Base-by-base conservation (phyloP, 1,140 invertebrate genomes). In the Pogonomyrmex californicus region DNA sequence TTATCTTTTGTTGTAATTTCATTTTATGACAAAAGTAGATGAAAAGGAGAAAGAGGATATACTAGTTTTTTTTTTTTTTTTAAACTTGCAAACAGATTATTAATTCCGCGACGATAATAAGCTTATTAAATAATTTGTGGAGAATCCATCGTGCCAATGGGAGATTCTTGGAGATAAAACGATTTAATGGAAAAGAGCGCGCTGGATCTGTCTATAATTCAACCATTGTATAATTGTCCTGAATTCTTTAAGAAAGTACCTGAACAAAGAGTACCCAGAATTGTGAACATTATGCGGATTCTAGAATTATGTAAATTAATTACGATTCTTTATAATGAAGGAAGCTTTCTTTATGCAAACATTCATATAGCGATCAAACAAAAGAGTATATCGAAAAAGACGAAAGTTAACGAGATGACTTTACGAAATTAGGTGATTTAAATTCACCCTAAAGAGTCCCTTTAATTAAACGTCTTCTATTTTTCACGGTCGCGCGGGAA, bases 381-480 rank as follows among this genome's bases (percentile, higher is more conserved):
- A 9, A 62, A 14, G 30, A 47, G 36, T 58, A 58, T 12, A 77
- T 73, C 60, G 65, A 60, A 65, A 82, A 85, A 58, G 33, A 56
- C 36, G 36, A 47, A 75, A 23, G 54, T 86, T 41, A n/a, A 62
- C 44, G 44, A 87, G 62, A 66, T 41, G 76, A 91, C 63, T 86
- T 60, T 23, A 76, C 44, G 76, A 94, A 95, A 95, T 95, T 91
- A 94, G 93, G 93, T 91, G 93, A 95, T 95, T 94, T 94, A 93
- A 94, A 95, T 94, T 93, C 94, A 88, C 87, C 88, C 93, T 92
- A 93, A 95, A 94, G 94, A 94, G 91, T 82, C 88, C 91, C 90
- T 93, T 93, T 94, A 94, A 94, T 94, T 94, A 93, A 94, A 93
- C 94, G 91, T 91, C 90, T 93, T 93, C 91, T 94, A 93, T 94